Base-by-base conservation (phyloP, 37 sponge, comb jelly and placozoan genomes). In the Agelas oroides region DNA sequence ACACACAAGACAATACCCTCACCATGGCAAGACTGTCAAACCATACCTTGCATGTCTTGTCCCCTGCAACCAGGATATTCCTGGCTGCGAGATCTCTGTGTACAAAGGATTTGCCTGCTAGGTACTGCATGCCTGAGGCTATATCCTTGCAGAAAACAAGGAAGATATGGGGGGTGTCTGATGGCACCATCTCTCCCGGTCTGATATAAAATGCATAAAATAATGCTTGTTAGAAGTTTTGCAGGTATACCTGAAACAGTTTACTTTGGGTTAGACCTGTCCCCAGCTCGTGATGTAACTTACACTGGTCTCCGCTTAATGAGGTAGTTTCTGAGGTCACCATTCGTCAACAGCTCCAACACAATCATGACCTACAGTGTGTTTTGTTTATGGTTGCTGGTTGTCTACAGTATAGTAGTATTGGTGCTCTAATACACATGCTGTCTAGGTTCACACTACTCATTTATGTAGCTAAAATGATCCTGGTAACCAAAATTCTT, bases 71-170 rank as follows among this genome's bases (percentile, higher is more conserved):
- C 14, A 88, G 59, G 41, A 88, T 67, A 58, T 88, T 88, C 53
- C 88, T 88, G 2, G 88, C 88, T 40, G 88, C 88, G 11, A 88
- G 76, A 39, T 88, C 88, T 59, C 88, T 71, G 72, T 88, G 88
- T 14, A 88, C 82, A 68, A 88, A 88, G 39, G 61, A 37, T n/a
- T 88, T 88, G 20, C 75, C 67, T 16, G 82, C 56, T 14, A 88
- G 82, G 67, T 80, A 88, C 17, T 81, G n/a, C 88, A 88, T 88
- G 11, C 88, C 88, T 34, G 63, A 53, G 24, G 88, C 82, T 65
- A 88, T 39, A 13, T 88, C 80, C 3, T 67, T 35, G 65, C 88
- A 88, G 36, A 74, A 88, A 63, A 70, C 65, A 15, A 88, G 57
- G 1, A 88, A 33, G 1, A 21, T 28, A 1, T 56, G 52, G 25